Evolutionary conservation across 2,797 vertebrate species (phyloP).

Genomic region (Crocodylus rhombifer): DNA sequence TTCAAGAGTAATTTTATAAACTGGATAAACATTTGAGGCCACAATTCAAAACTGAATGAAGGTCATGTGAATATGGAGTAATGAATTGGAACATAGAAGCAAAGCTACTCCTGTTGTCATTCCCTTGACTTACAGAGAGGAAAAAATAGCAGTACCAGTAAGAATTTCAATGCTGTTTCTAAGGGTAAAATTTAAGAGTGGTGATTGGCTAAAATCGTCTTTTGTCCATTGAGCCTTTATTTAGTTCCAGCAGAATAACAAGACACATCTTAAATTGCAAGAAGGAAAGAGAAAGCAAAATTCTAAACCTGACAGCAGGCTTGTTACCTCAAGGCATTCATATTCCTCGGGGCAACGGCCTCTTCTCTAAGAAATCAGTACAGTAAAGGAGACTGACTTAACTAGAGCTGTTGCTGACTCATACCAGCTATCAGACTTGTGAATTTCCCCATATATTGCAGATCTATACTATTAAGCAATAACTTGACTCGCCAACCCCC

Average conservation of each 20-base stretch:
- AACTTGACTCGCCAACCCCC: not conserved
- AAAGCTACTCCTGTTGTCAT: not conserved
- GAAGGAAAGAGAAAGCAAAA: conserved; percentile 1
- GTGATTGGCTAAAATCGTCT: not conserved
- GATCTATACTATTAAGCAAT: not conserved
- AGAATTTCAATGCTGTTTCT: not conserved
- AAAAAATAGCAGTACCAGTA: not conserved
- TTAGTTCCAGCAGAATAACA: not conserved
- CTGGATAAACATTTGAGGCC: not conserved
- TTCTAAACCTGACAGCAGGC: not conserved
- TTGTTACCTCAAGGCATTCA: not conserved
- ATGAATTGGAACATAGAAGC: not conserved
- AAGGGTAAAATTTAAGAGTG: too few species aligned
- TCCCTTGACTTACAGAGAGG: not conserved
- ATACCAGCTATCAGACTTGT: not conserved
- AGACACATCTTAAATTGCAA: not conserved
- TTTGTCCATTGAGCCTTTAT: not conserved
- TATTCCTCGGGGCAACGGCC: not conserved
- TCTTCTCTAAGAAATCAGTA: not conserved
- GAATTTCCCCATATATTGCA: not conserved
- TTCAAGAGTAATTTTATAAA: not conserved
- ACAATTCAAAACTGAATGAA: not conserved
- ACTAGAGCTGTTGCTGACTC: not conserved
- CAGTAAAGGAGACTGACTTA: not conserved
- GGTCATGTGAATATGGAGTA: not conserved